Base-by-base conservation (phyloP, 2,888 invertebrate species). In the Hanleya hanleyi region DNA sequence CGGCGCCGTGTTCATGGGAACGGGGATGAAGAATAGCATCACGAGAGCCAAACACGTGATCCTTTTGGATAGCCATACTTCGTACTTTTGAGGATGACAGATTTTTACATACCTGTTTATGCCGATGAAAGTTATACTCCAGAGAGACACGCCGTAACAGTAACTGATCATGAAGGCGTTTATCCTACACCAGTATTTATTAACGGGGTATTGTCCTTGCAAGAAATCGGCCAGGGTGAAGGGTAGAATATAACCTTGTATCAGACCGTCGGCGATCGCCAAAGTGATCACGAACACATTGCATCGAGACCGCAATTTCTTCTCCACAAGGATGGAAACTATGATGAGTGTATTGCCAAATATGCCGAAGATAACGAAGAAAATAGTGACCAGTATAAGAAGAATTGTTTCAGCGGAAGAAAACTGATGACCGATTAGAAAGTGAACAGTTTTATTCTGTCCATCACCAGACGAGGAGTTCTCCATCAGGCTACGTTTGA, bases 51-150 rank as follows among this genome's bases (percentile, higher is more conserved):
- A 26, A 4, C 69, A 2, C 18, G 62, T 75, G 22, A 35, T 49
- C 4, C 22, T 35, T 49, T 61, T 64, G 7, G 71, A 65, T 26
- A 75, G 47, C 41, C 66, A 33, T 29, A 7, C 18, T 5, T 50
- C 38, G 41, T 71, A 75, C 47, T 66, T 12, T 1, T 65, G 47
- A n/a, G 51, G 18, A 66, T 69, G 75, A 36, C 75, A 75, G 57
- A 75, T 69, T 69, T 69, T 68, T n/a, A 75, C 69, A 67, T 71
- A 75, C 1, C 75, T 37, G 71, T 75, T 75, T 32, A 75, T 26
- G 37, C 69, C 62, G 37, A 75, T 71, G 57, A 71, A 57, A 3
- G 66, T 66, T 33, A 75, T 50, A 22, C 71, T 71, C 47, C 57
- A 62, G 35, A 75, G 37, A 22, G 75, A 75, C 37, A 57, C 47